Conservation (phyloP, 2,113 vertebrate species). For the Cephalopholis sonnerati region DNA sequence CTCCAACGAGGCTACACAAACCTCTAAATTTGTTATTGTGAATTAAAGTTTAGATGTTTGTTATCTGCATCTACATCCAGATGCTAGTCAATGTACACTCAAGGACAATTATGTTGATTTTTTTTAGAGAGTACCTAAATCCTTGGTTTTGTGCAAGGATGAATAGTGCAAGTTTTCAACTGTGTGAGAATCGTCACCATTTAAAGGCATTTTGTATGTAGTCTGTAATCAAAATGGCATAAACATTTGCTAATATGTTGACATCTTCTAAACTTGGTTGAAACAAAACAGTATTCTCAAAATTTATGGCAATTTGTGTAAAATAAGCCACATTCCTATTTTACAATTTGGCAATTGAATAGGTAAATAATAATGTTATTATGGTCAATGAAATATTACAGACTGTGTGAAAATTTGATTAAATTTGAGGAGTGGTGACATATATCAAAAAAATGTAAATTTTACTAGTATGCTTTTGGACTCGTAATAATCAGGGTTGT, state of each 20-base stretch:
- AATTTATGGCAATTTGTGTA: not conserved
- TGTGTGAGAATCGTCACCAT: not conserved
- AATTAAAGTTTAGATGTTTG: constrained; percentile 14
- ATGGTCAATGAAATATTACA: not conserved
- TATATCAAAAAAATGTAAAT: too few species aligned
- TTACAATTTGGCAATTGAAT: not conserved
- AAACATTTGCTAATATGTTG: not conserved
- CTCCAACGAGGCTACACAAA: not conserved
- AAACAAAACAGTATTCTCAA: not conserved
- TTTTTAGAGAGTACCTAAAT: constrained; percentile 5
- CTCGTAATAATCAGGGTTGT: not conserved
- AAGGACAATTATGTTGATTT: not conserved
- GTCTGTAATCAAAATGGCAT: not conserved
- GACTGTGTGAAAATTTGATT: not conserved
- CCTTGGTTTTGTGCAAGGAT: not conserved
- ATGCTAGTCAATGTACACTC: not conserved
- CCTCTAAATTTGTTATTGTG: not conserved
- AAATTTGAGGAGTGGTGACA: not conserved
- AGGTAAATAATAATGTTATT: not conserved
- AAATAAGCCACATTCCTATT: not conserved
- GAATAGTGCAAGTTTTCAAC: not conserved
- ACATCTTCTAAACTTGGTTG: not conserved
- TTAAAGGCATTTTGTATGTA: not conserved
- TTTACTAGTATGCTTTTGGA: not conserved
- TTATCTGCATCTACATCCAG: not conserved